Evolutionary conservation across 2,113 vertebrate species (phyloP).

Genomic region (Phylloscopus whistleri): DNA sequence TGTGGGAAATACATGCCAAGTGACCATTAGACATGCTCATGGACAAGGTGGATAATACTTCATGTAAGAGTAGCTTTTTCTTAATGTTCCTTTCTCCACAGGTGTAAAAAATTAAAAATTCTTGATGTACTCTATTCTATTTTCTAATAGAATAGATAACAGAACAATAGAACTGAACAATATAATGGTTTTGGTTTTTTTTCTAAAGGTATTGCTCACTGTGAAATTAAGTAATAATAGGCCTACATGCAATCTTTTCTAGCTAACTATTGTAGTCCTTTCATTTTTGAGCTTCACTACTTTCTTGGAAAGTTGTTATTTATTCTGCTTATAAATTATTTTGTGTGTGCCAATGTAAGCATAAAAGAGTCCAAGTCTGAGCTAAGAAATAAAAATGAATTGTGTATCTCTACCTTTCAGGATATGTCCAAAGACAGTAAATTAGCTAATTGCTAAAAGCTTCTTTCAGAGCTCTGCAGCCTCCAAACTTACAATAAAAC

Average conservation of each 20-base stretch:
- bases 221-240: neutral
- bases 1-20: neutral
- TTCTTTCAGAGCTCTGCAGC: neutral
- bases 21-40: neutral
- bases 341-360: neutral
- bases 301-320: slow-evolving; percentile 9
- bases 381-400: neutral
- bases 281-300: neutral
- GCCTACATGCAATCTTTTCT: neutral
- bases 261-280: neutral
- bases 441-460: slow-evolving; percentile 18
- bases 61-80: neutral
- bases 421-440: neutral
- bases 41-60: neutral
- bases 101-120: neutral
- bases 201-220: neutral
- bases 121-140: neutral
- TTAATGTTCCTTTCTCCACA: neutral
- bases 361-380: neutral
- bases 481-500: neutral
- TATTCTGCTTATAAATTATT: neutral
- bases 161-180: neutral
- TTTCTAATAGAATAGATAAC: neutral
- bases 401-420: neutral
- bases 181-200: neutral